Percentiles rank a stretch among this genome's conserved stretches.
These are phyloP conservation scores for Gryllus bimaculatus DNA, from an alignment of 1,140 invertebrate genomes.

Conservation along the genomic window DNA sequence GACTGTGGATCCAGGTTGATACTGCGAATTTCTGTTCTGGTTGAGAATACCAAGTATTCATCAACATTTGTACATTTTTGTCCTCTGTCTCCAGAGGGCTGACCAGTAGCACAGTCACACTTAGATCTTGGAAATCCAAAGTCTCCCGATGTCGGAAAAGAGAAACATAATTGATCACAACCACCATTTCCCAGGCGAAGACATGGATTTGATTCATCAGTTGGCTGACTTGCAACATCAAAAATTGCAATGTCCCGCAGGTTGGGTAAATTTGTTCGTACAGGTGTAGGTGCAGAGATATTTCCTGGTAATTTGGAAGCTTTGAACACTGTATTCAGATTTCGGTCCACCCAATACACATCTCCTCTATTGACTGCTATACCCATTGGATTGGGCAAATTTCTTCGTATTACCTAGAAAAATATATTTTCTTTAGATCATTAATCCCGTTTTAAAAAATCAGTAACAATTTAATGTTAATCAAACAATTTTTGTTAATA, in stretches of 20 bases:
- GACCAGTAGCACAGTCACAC: constrained; percentile 88
- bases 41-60: constrained; percentile 86
- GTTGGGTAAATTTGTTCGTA: constrained; percentile 74
- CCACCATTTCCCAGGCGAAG: constrained; percentile 59
- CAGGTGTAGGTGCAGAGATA: constrained; percentile 46
- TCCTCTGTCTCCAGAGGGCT: constrained; percentile 44
- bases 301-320: constrained; percentile 69
- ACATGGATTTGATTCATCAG: constrained; percentile 70
- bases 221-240: constrained; percentile 76
- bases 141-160: constrained; percentile 50
- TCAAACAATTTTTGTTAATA: too few species aligned
- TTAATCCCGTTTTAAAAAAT: not conserved
- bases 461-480: not conserved
- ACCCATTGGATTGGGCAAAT: constrained; percentile 91
- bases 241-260: constrained; percentile 84
- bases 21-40: constrained; percentile 80
- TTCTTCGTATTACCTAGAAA: constrained; percentile 62
- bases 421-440: not conserved
- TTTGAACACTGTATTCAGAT: constrained; percentile 79
- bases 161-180: constrained; percentile 93
- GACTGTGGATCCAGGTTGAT: constrained; percentile 73
- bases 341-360: constrained; percentile 94
- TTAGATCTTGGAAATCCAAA: constrained; percentile 33
- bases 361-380: constrained; percentile 73
- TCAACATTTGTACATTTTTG: constrained; percentile 68